A percentile compares a stretch with the other conserved stretches of the same genome.
These are phyloP conservation scores for Druon quercuslanigerum DNA, from an alignment of 1,140 invertebrate species.

Conservation along the genomic window DNA sequence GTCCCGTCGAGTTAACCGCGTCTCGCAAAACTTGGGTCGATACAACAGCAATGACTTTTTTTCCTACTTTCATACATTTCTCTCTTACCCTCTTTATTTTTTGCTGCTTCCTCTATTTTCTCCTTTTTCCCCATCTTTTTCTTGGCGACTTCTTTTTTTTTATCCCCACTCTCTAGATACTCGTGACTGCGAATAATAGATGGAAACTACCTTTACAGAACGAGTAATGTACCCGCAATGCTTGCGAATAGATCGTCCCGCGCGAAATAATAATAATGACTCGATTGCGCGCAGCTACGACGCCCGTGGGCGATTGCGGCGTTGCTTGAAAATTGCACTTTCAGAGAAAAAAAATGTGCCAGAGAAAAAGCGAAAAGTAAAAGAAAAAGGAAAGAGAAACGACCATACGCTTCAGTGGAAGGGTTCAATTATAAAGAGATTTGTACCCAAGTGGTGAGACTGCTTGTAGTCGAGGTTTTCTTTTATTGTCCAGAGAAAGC, in stretches of 20 bases:
- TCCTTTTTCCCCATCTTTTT: not conserved
- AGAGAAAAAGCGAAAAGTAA: not conserved
- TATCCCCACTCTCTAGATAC: not conserved
- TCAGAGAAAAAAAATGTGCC: slow-evolving; percentile 1
- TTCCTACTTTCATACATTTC: not conserved
- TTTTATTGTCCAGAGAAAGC: too few species aligned
- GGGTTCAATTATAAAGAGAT: slow-evolving; percentile 37
- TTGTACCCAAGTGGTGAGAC: not conserved
- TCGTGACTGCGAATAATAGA: slow-evolving; percentile 29
- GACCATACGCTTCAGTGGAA: not conserved
- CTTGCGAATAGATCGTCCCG: slow-evolving; percentile 5
- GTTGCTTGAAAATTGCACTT: slow-evolving; percentile 18
- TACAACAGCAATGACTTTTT: slow-evolving; percentile 12
- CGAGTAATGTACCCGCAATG: slow-evolving; percentile 23
- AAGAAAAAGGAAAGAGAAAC: not conserved
- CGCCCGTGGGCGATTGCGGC: slow-evolving; percentile 8
- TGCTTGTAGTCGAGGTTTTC: too few species aligned
- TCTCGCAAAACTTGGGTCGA: slow-evolving; percentile 33
- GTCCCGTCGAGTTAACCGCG: slow-evolving; percentile 34
- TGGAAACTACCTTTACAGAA: slow-evolving; percentile 18
- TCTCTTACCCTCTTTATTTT: not conserved
- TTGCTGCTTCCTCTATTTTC: not conserved
- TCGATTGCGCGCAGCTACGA: slow-evolving; percentile 13
- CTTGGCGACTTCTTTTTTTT: not conserved
- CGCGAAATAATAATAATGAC: slow-evolving; percentile 29